A percentile compares a stretch with the other conserved stretches of the same genome.
phyloP scores from a whole-genome alignment of 2,113 vertebrate genomes.

The Scortum barcoo region DNA sequence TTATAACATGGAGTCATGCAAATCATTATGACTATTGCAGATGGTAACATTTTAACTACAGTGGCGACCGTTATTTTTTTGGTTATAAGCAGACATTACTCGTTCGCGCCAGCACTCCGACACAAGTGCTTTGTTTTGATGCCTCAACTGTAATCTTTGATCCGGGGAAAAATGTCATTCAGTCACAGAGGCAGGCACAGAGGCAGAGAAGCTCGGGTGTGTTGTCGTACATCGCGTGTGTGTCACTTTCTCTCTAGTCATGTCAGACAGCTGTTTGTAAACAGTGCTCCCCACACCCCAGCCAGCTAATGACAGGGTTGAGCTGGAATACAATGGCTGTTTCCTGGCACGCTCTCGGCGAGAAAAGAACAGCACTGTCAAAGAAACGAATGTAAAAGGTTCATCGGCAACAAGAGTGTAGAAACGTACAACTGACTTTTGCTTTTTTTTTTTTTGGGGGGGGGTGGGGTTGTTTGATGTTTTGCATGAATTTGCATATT shows the following conservation, averaged over 20 bases:
- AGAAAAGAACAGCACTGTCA: constrained; percentile 49
- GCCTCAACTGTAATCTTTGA: background rate
- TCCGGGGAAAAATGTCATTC: background rate
- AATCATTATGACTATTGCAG: background rate
- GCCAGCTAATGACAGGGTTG: constrained; percentile 69
- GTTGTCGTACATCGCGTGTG: constrained; percentile 10
- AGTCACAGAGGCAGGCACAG: background rate
- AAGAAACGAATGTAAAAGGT: constrained; percentile 35
- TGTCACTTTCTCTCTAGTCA: constrained; percentile 59
- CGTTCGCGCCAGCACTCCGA: background rate
- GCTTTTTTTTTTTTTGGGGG: background rate
- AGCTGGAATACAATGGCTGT: constrained; percentile 52
- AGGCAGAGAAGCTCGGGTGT: constrained; percentile 4
- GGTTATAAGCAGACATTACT: background rate
- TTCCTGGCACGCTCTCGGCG: constrained; percentile 34
- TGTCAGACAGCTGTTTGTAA: constrained; percentile 68
- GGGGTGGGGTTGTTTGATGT: background rate
- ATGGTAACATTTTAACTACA: background rate
- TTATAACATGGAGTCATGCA: background rate
- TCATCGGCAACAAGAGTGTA: background rate
- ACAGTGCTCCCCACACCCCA: constrained; percentile 38
- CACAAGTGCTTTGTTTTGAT: constrained; percentile 5
- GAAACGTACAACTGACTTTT: background rate
- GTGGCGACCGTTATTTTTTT: background rate
- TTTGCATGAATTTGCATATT: background rate